Evolutionary conservation across 2,113 vertebrate genomes (phyloP).

Genomic region (Sula dactylatra): DNA sequence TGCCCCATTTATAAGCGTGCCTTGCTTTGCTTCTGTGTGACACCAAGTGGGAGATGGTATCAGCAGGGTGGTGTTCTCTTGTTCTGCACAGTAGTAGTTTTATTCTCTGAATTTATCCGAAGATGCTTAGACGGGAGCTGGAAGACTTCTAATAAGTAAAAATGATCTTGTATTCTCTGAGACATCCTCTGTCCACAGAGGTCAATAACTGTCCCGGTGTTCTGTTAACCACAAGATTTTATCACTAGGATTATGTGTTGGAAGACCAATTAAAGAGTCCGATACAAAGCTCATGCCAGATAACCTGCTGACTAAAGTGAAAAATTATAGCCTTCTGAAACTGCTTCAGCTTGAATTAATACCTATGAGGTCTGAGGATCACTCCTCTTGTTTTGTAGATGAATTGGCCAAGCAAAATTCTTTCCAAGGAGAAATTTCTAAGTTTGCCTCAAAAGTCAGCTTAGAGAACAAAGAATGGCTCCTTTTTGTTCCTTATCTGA

Average conservation of each 20-base stretch:
- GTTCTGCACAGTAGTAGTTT: background rate
- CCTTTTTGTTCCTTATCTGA: background rate
- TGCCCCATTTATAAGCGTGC: background rate
- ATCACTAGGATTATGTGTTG: background rate
- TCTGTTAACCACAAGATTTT: background rate
- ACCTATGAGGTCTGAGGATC: background rate
- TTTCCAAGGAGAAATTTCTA: background rate
- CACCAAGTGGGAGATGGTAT: background rate
- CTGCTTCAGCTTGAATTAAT: background rate
- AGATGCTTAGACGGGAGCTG: background rate
- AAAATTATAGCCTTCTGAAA: background rate
- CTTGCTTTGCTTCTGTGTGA: background rate
- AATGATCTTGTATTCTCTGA: background rate
- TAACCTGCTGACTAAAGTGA: background rate
- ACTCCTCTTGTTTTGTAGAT: background rate
- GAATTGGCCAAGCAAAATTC: background rate
- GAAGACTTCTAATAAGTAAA: background rate
- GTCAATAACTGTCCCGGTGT: background rate
- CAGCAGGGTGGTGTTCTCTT: background rate
- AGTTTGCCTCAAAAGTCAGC: background rate
- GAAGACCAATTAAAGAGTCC: background rate
- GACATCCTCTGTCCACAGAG: background rate
- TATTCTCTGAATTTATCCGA: background rate
- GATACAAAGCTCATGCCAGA: background rate
- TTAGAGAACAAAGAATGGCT: background rate